A percentile compares a stretch with the other conserved stretches of the same genome.
phyloP scores from a whole-genome alignment of 1,140 invertebrate genomes.

The Diorhabda elongata region DNA sequence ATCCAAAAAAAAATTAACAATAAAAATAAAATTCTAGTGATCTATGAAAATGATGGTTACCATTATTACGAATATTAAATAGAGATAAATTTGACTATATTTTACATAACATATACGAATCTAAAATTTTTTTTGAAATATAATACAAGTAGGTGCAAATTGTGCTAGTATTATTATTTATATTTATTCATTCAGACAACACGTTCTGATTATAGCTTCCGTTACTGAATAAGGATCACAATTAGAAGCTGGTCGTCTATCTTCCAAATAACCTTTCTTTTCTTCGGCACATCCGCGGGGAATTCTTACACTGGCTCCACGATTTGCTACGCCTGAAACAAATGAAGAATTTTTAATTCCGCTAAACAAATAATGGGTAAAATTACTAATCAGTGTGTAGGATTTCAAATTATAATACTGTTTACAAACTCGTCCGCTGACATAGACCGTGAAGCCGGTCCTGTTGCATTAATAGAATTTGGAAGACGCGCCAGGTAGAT shows the following conservation, averaged over 20 bases:
- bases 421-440: background rate
- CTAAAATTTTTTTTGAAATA: background rate
- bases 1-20: too few species aligned
- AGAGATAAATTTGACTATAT: background rate
- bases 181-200: slow-evolving; percentile 60
- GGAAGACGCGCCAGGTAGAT: too few species aligned
- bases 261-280: slow-evolving; percentile 89
- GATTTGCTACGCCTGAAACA: slow-evolving; percentile 68
- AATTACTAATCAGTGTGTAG: background rate
- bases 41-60: too few species aligned
- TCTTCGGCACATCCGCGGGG: slow-evolving; percentile 79
- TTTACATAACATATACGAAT: background rate
- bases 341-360: slow-evolving; percentile 10
- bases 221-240: slow-evolving; percentile 76
- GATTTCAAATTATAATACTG: background rate
- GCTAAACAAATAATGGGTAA: too few species aligned
- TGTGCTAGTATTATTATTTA: background rate
- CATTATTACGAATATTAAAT: too few species aligned
- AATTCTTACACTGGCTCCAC: slow-evolving; percentile 76
- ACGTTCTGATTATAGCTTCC: slow-evolving; percentile 63
- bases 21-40: too few species aligned
- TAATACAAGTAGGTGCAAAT: slow-evolving; percentile 10
- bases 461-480: background rate
- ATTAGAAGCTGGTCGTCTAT: slow-evolving; percentile 89
- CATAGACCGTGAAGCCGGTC: background rate